Evolutionary conservation across 1,140 invertebrate species (phyloP), one percentile per base, ranked within the genome.

Genomic region (Polyergus mexicanus): DNA sequence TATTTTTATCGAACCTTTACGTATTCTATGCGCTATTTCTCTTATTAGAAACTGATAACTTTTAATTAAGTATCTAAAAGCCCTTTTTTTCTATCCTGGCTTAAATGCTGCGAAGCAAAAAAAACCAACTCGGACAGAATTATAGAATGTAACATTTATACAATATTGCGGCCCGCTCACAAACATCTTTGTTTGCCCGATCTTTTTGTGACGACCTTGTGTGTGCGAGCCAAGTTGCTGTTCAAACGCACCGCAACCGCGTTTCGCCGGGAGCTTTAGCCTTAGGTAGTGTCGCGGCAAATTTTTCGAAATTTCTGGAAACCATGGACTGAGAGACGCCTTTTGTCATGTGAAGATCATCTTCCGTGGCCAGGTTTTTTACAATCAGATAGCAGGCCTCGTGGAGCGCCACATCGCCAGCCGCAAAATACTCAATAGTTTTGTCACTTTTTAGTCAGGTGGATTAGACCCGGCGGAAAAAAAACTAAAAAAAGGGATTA

Each of bases 401-500:
- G 25, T 78, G 58, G 22, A 74, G 58, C 35, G 8, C 22, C 51
- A 25, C 66, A 32, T 32, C 13, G 6, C 10, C 38, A 28, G 19
- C 19, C 51, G 83, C 90, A 92, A 25, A 38, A 54, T 10, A 93
- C 86, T 90, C 89, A 89, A 93, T 92, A 94, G 56, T 58, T 93
- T 93, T 91, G 91, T 90, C 91, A 93, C 89, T 86, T 85, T 56
- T 90, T 85, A 88, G 90, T 92, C 90, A 93, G 90, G 84, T 89
- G 91, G 91, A 91, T 93, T 89, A 90, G 83, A 88, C 60, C 71
- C 63, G 13, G 51, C 63, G 60, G 60, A 76, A 78, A 88, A 85
- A 91, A 85, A 44, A 38, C 88, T 75, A 91, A 87, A 92, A 92
- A 92, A 65, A 91, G 89, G 47, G 92, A 94, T 94, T 94, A 94